Conservation (phyloP, 2,113 vertebrate species). For the Onychostoma macrolepis region DNA sequence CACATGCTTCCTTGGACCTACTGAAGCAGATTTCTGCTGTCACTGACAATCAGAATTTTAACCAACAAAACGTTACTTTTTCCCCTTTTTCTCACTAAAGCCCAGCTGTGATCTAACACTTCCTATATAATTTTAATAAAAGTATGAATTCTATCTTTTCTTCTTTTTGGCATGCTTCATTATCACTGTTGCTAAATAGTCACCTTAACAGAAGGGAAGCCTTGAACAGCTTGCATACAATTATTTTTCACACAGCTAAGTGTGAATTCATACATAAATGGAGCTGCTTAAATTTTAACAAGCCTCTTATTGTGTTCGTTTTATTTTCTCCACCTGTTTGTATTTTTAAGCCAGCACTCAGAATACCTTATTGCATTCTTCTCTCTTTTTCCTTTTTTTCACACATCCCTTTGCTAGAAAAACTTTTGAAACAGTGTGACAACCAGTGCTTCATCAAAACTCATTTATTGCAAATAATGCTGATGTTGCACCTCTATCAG, state of each 20-base stretch:
- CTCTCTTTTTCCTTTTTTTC: not conserved
- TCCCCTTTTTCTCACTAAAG: conserved; percentile 56
- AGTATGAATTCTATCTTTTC: not conserved
- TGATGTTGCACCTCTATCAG: not conserved
- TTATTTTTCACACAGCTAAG: not conserved
- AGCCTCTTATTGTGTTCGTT: conserved; percentile 19
- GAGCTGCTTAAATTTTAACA: conserved; percentile 6
- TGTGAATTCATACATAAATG: conserved; percentile 27
- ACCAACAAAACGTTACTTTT: not conserved
- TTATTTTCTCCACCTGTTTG: not conserved
- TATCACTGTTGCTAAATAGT: conserved; percentile 4
- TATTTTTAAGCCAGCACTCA: not conserved
- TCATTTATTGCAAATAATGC: not conserved
- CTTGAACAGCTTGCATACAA: conserved; percentile 2
- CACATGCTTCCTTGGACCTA: not conserved
- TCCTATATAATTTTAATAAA: conserved; percentile 8
- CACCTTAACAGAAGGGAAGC: conserved; percentile 30
- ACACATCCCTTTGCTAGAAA: not conserved
- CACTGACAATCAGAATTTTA: not conserved
- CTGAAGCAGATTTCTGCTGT: not conserved
- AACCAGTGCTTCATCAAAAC: not conserved
- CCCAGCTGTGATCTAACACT: conserved; percentile 19
- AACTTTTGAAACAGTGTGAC: not conserved
- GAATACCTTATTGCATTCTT: not conserved
- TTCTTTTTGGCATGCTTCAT: not conserved